Base-by-base conservation (phyloP, 2,797 vertebrate species). In the Pantherophis alleghaniensis region DNA sequence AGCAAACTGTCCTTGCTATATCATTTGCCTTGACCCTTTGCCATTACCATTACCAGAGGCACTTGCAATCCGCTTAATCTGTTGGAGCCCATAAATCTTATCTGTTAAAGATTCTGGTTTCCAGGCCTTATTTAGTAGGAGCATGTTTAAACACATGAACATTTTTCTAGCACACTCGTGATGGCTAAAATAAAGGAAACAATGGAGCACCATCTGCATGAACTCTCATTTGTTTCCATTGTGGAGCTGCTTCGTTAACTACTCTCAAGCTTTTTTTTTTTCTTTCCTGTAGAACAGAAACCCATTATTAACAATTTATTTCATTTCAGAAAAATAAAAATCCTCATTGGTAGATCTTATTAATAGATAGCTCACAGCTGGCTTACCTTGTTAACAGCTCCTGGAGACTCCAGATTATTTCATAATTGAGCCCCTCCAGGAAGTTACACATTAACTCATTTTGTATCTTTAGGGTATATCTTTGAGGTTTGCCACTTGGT, bases 21-120 rank as follows among this genome's bases (percentile, higher is more conserved):
- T 87, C 93, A 83, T 91, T 88, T 87, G 89, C 91, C 59, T 32
- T 79, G 0, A 0, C 55, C 24, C 13, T 63, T 59, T 83, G 74
- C 10, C 37, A 22, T 92, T 94, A 91, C 86, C 60, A 94, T 92
- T 93, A 90, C 89, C 42, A 12, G 9, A 90, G 90, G 94, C 93
- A 95, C 86, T 83, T 56, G 22, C 94, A 94, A 96, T 95, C 94
- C 93, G 91, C 95, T 94, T 95, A 96, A 0, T 1, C 26, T 86
- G 37, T 92, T 55, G 86, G 88, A 91, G 90, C 86, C 60, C 90
- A 91, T 79, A 92, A 90, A 90, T 59, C 93, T 94, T 95, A 94
- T 88, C 93, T 92, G 13, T 26, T 86, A 93, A 96, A 94, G 22
- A 60, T 86, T 2, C 6, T 12, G 86, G 32, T 26, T 92, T 22